A percentile compares a stretch with the other conserved stretches of the same genome.
These are phyloP conservation scores for Phalanger gymnotis DNA, from an alignment of 2,797 vertebrate genomes.

Conservation along the genomic window DNA sequence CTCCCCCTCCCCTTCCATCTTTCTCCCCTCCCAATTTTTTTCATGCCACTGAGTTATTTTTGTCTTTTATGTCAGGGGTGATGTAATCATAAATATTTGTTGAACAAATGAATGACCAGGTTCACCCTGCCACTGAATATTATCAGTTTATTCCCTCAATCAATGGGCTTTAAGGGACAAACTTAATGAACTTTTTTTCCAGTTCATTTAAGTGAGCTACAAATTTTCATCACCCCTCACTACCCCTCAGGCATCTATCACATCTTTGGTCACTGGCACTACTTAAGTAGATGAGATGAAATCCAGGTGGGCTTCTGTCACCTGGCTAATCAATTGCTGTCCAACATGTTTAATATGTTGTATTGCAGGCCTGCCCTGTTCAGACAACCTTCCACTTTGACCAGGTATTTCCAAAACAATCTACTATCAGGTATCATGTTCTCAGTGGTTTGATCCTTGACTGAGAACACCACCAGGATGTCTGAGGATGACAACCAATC, in stretches of 20 bases:
- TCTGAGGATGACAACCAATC: slow-evolving; percentile 18
- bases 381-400: slow-evolving; percentile 28
- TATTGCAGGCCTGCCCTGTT: slow-evolving; percentile 21
- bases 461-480: slow-evolving; percentile 40
- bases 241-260: slow-evolving; percentile 3
- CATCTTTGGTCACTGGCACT: slow-evolving; percentile 35
- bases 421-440: slow-evolving; percentile 46
- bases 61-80: neutral
- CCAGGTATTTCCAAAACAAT: neutral
- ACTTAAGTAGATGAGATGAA: slow-evolving; percentile 6
- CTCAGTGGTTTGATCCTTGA: slow-evolving; percentile 46
- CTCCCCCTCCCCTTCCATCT: slow-evolving; percentile 23
- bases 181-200: neutral
- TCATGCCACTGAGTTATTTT: neutral
- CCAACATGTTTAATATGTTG: slow-evolving; percentile 33
- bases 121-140: neutral
- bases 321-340: slow-evolving; percentile 16
- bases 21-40: neutral
- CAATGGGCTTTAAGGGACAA: neutral
- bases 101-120: neutral
- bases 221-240: neutral
- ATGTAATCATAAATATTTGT: neutral
- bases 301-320: slow-evolving; percentile 61
- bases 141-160: neutral
- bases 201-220: slow-evolving; percentile 16